These are phyloP conservation scores for Microcebus griseorufus DNA, from an alignment of 2,113 vertebrate species.

Conservation along the genomic window DNA sequence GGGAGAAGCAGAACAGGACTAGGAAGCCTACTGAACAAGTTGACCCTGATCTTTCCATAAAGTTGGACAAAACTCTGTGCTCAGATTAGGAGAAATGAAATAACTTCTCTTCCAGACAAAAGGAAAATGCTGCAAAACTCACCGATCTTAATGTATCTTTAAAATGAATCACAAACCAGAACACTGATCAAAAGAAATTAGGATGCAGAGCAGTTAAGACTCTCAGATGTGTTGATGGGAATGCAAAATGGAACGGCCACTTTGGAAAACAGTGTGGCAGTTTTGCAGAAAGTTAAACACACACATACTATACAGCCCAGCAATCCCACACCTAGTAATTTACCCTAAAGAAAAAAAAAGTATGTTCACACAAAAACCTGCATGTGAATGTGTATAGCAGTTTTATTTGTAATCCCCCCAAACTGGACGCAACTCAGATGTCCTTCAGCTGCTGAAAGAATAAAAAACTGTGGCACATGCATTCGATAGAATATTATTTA, in stretches of 20 bases:
- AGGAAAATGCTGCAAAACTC: not conserved
- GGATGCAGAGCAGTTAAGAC: not conserved
- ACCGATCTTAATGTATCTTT: not conserved
- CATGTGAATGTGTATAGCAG: not conserved
- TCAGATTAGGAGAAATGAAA: not conserved
- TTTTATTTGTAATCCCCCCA: constrained; percentile 8
- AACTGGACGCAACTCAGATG: not conserved
- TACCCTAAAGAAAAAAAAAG: not conserved
- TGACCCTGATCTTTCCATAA: not conserved
- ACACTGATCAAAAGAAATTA: constrained; percentile 17
- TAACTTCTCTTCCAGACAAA: not conserved
- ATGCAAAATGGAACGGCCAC: not conserved
- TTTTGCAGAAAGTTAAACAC: constrained; percentile 25
- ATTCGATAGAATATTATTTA: not conserved
- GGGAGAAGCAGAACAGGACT: not conserved
- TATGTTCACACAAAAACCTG: not conserved
- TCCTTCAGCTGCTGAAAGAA: not conserved
- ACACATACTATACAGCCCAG: not conserved
- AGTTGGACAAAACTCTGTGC: not conserved
- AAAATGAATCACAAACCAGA: not conserved
- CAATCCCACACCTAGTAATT: constrained; percentile 10
- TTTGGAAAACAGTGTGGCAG: not conserved
- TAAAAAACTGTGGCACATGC: not conserved
- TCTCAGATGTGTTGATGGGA: not conserved
- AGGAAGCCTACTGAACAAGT: not conserved